Conservation (phyloP, 2,888 invertebrate genomes). For the Rotaria magnacalcarata region DNA sequence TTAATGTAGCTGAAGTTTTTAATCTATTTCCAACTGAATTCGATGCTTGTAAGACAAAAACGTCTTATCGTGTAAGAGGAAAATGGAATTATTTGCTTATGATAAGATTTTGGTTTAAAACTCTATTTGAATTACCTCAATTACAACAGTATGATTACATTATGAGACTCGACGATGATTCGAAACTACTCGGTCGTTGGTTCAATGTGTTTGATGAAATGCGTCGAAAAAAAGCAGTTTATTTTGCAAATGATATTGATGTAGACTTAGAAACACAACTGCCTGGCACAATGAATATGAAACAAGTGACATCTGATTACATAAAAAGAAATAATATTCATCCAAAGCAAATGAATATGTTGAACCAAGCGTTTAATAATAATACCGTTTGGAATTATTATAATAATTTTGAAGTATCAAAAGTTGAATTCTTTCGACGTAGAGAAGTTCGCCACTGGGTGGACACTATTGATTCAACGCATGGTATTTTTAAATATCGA, state of each 20-base stretch:
- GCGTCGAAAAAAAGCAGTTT: background rate
- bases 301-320: background rate
- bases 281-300: background rate
- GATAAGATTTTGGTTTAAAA: background rate
- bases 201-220: background rate
- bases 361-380: background rate
- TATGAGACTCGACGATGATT: background rate
- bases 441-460: background rate
- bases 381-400: background rate
- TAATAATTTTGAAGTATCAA: background rate
- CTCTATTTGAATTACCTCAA: background rate
- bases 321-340: background rate
- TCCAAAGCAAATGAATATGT: background rate
- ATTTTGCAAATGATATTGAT: background rate
- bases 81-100: background rate
- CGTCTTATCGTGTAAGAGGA: background rate
- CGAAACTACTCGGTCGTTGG: background rate
- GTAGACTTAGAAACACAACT: background rate
- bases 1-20: background rate
- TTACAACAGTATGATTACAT: background rate
- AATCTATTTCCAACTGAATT: background rate
- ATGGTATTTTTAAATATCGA: background rate
- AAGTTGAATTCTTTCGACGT: background rate
- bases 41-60: background rate
- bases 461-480: background rate